Evolutionary conservation across 2,888 invertebrate genomes (phyloP).

Genomic region (Mycalesis mineus): DNA sequence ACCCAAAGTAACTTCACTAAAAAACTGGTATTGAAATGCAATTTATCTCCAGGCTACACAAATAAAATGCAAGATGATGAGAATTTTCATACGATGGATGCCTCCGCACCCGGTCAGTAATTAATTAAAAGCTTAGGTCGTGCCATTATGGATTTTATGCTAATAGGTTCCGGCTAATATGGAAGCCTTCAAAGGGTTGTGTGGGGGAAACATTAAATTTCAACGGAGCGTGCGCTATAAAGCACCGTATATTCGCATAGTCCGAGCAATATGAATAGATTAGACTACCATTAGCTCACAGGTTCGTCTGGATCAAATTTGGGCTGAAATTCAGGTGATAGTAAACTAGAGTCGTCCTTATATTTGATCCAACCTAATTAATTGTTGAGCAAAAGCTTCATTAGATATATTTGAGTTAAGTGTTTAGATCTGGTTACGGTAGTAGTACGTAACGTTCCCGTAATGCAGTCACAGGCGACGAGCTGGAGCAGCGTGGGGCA

Average conservation of each 20-base stretch:
- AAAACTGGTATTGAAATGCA: neutral
- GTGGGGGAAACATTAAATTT: constrained; percentile 61
- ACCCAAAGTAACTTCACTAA: too few species aligned
- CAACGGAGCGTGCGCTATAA: constrained; percentile 49
- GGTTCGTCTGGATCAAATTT: neutral
- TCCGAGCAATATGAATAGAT: constrained; percentile 13
- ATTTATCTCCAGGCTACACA: neutral
- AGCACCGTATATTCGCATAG: constrained; percentile 31
- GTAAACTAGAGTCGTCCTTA: too few species aligned
- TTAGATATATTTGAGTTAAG: too few species aligned
- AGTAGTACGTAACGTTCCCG: too few species aligned
- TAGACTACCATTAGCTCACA: constrained; percentile 1
- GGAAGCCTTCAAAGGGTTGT: constrained; percentile 61
- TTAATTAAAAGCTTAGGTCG: constrained; percentile 71
- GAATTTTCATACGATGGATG: constrained; percentile 42
- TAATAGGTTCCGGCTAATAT: constrained; percentile 67
- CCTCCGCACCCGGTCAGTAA: constrained; percentile 58
- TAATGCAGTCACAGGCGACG: too few species aligned
- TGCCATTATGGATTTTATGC: constrained; percentile 71
- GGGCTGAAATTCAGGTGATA: too few species aligned
- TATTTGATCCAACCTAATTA: too few species aligned
- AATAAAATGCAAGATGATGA: constrained; percentile 34
- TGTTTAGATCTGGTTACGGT: too few species aligned
- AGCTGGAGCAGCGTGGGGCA: too few species aligned
- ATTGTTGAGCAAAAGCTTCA: too few species aligned